Evolutionary conservation across 2,797 vertebrate genomes (phyloP), one percentile per base, ranked within the genome.

Genomic region (Rhabdomys pumilio): DNA sequence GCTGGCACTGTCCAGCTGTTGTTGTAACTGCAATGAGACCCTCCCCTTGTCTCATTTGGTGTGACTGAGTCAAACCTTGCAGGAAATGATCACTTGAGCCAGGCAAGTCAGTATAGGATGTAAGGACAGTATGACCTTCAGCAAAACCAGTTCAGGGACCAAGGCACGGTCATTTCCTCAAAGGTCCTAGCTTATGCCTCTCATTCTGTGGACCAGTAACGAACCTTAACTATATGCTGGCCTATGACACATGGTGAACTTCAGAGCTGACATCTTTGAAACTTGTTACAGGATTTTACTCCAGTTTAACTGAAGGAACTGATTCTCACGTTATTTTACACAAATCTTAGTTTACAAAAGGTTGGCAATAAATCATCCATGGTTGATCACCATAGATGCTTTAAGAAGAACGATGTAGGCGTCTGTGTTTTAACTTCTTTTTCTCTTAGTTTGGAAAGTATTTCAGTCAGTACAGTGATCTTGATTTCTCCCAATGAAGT

Each of bases 271-370:
- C 24, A 55, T 83, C 24, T 92, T 76, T 79, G 73, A 85, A 76
- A 92, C 61, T 61, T 61, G 53, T 50, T 26, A 84, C 41, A 26
- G 59, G 38, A 50, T 88, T 90, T 41, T 61, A 67, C 4, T 3
- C 88, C 67, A 81, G 34, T 47, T 72, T 86, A 53, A 24, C 31
- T 67, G 44, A 2, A 15, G 4, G 47, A 72, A 84, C 80, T 96
- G 15, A 41, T 95, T 95, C 34, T 82, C 31, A 84, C 29, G 88
- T 29, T 89, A 65, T 91, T 95, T 94, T n/a, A 77, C 1, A n/a
- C 63, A 95, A 55, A 29, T 26, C 69, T 0, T 65, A 38, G 11
- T 88, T 88, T 88, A 81, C 0, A 47, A 67, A 84, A 94, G 29
- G 11, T 73, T 82, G 72, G 69, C 75, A 92, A 63, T 82, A 75